These are phyloP conservation scores for Dasyornis broadbenti DNA, from an alignment of 2,113 vertebrate species.

Conservation along the genomic window DNA sequence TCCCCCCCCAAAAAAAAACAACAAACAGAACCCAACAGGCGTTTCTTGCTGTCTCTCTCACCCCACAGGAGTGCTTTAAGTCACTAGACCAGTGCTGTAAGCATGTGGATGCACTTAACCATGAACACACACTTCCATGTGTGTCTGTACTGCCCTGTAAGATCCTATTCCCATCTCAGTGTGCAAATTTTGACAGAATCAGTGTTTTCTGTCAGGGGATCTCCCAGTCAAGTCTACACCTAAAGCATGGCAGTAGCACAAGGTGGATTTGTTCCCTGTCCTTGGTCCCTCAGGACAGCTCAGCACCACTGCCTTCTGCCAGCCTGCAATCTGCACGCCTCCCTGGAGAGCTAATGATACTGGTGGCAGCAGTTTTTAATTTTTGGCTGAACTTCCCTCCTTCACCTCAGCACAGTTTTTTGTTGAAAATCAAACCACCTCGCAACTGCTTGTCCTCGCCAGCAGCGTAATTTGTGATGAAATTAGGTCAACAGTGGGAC, in stretches of 20 bases:
- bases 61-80: not conserved
- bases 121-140: accelerated
- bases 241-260: not conserved
- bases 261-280: not conserved
- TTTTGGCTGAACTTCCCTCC: not conserved
- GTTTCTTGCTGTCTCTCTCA: not conserved
- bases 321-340: not conserved
- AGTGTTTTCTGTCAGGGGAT: not conserved
- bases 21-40: not conserved
- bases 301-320: accelerated
- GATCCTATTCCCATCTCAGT: not conserved
- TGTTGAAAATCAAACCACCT: not conserved
- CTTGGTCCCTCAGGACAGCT: not conserved
- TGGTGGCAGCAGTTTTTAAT: not conserved
- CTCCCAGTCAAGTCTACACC: not conserved
- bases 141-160: not conserved
- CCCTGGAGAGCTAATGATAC: not conserved
- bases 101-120: accelerated
- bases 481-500: not conserved
- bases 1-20: no score
- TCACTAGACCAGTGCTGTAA: not conserved
- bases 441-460: not conserved
- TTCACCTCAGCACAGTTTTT: not conserved
- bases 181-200: not conserved
- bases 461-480: not conserved